Percentiles rank a stretch among this genome's conserved stretches.
These are phyloP conservation scores for Drosophila bifasciata DNA, from an alignment of 1,140 invertebrate genomes.

Conservation along the genomic window DNA sequence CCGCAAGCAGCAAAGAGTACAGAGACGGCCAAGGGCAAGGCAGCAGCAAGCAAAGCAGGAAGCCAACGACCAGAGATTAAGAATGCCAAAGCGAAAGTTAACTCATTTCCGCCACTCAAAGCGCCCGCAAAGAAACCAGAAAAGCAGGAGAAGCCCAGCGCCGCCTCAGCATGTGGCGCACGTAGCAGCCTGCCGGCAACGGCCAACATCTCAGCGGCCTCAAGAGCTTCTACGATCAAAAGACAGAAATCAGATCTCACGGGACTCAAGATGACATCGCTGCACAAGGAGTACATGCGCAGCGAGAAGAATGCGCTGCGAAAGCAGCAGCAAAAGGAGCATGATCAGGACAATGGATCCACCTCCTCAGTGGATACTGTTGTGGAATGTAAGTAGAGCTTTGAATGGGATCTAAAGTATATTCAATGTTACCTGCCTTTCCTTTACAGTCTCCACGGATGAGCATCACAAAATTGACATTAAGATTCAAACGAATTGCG, in stretches of 20 bases:
- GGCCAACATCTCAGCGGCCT: conserved; percentile 27
- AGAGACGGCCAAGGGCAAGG: conserved; percentile 51
- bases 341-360: conserved; percentile 29
- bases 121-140: conserved; percentile 3
- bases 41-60: conserved; percentile 41
- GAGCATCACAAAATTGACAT: conserved; percentile 82
- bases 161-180: background rate
- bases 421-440: background rate
- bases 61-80: conserved; percentile 70
- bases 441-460: conserved; percentile 43
- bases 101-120: conserved; percentile 67
- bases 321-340: conserved; percentile 71
- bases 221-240: conserved; percentile 82
- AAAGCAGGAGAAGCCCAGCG: conserved; percentile 29
- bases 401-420: too few species aligned
- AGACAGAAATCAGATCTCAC: conserved; percentile 87
- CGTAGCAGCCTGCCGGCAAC: conserved; percentile 37
- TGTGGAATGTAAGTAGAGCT: conserved; percentile 51
- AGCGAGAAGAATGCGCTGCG: conserved; percentile 78
- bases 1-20: conserved; percentile 12
- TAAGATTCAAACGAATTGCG: conserved; percentile 82
- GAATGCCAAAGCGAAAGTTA: conserved; percentile 83
- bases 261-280: conserved; percentile 85
- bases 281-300: conserved; percentile 82
- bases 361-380: conserved; percentile 46